Evolutionary conservation across 1,140 invertebrate species (phyloP), one percentile per base, ranked within the genome.

Genomic region (Maniola jurtina): DNA sequence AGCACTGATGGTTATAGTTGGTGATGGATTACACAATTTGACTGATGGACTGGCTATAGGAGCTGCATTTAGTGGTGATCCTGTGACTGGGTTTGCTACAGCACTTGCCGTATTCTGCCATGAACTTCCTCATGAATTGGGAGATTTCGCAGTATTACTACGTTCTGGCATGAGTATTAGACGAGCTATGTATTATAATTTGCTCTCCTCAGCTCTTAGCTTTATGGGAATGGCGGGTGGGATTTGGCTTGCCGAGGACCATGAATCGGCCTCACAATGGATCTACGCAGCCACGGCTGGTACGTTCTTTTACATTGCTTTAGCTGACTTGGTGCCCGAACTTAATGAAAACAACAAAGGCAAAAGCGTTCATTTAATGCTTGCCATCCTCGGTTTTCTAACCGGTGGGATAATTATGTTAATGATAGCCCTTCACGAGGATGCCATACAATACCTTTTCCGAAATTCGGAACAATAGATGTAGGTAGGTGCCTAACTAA

Each of bases 11-110:
- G 94, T 97, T 5, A 93, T 97, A 56, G 92, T 95, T 50, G 96
- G 96, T 5, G 96, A 97, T 88, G 95, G 94, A 1, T 83, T 97
- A 47, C 96, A 96, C 76, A 96, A 96, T 80, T 92, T 96, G 63
- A 95, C 95, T 9, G 96, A 97, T 86, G 96, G 96, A 0, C 80
- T 97, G 48, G 95, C 96, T 0, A 95, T 97, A 58, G 96, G 96
- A 34, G 95, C 95, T 2, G 95, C 95, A 0, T 96, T 96, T 84
- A 93, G 93, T 70, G 93, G 92, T 34, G 93, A 94, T 72, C 91
- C 94, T 1, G 93, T 95, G 0, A 94, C 94, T 1, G 95, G 95
- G 1, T 90, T 96, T 42, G 95, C 95, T 60, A 96, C 96, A 7
- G 92, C 95, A 6, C 92, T 96, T 36, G 96, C 96, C 13, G 95